phyloP scores from a whole-genome alignment of 2,888 invertebrate genomes.

The Lasioglossum oenotherae region DNA sequence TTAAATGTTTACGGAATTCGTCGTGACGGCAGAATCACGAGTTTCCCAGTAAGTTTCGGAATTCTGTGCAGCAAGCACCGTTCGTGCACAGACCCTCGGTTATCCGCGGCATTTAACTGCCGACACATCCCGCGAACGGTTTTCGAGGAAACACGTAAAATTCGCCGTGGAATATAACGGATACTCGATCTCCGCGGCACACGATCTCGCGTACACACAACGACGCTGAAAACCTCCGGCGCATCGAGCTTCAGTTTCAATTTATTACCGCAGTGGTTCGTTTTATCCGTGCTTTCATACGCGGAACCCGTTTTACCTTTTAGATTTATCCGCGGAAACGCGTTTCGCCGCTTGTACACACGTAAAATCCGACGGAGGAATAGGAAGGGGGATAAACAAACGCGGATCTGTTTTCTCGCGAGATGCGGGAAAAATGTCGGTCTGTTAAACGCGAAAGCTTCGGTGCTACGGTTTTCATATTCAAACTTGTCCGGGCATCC shows the following conservation, averaged over 20 bases:
- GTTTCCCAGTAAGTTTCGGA: neutral
- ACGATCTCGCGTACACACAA: neutral
- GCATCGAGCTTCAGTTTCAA: conserved; percentile 38
- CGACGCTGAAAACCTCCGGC: neutral
- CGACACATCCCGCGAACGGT: neutral
- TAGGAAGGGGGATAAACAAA: neutral
- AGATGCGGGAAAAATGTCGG: neutral
- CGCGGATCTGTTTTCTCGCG: neutral
- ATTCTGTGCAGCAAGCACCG: neutral
- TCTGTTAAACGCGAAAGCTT: neutral
- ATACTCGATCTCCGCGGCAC: neutral
- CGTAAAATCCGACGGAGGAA: neutral
- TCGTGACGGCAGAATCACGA: neutral
- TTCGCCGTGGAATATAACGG: conserved; percentile 28
- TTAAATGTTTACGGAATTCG: no score
- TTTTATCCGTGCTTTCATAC: conserved; percentile 24
- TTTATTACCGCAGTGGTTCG: conserved; percentile 25
- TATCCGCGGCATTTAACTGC: neutral
- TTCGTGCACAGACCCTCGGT: neutral
- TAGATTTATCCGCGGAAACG: conserved; percentile 20
- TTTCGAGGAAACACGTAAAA: conserved; percentile 28
- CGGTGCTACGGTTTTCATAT: neutral
- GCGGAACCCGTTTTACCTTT: conserved; percentile 29
- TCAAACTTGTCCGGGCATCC: neutral
- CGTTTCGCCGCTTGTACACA: neutral